phyloP scores from a whole-genome alignment of 2,888 invertebrate species.

The Geophilus truncorum region DNA sequence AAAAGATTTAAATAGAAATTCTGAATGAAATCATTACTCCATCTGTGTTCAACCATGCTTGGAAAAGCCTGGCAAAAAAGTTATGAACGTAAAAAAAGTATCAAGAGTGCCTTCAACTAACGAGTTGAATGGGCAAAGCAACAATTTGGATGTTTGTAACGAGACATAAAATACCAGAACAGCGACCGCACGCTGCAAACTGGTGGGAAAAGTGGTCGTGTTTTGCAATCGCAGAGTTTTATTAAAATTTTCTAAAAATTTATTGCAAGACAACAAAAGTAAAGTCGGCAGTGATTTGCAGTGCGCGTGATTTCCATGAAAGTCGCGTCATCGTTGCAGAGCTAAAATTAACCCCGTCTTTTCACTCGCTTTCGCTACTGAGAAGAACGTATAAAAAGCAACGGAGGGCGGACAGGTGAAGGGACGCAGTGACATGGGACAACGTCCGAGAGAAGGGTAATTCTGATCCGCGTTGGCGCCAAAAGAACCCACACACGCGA shows the following conservation, averaged over 20 bases:
- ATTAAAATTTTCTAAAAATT: no score
- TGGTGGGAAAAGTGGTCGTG: no score
- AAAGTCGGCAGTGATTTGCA: neutral
- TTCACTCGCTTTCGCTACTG: neutral
- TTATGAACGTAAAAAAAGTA: neutral
- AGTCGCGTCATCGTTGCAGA: slow-evolving; percentile 5
- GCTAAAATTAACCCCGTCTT: slow-evolving; percentile 19
- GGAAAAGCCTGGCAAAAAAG: neutral
- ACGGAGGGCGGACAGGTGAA: slow-evolving; percentile 9
- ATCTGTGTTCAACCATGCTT: neutral
- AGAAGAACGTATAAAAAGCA: neutral
- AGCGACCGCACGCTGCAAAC: no score
- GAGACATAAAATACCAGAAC: no score
- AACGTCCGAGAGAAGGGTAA: slow-evolving; percentile 12
- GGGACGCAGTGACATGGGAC: slow-evolving; percentile 18
- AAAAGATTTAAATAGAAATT: neutral
- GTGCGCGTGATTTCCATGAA: neutral
- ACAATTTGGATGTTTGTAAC: no score
- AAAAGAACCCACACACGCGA: slow-evolving; percentile 1
- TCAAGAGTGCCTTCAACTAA: neutral
- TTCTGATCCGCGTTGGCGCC: neutral
- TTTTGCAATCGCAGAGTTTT: no score
- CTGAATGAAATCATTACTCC: slow-evolving; percentile 3
- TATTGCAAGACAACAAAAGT: neutral
- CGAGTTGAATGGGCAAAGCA: neutral